These are phyloP conservation scores for Macquaria australasica DNA, from an alignment of 2,113 vertebrate species.

Conservation along the genomic window DNA sequence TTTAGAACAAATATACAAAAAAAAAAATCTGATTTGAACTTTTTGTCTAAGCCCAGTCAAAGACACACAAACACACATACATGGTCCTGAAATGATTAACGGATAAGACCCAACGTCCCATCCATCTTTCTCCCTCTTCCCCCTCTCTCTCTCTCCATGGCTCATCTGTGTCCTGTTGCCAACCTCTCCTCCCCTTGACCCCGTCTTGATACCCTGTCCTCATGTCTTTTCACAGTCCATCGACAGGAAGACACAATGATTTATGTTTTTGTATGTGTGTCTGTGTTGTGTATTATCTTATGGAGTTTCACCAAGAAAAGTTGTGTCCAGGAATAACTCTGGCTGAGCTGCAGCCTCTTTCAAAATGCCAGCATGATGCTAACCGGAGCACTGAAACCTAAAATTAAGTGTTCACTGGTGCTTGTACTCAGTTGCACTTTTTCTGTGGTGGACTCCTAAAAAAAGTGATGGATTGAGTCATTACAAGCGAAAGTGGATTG, in stretches of 20 bases:
- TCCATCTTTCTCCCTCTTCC: slow-evolving; percentile 59
- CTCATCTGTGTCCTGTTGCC: slow-evolving; percentile 53
- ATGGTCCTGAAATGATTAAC: slow-evolving; percentile 57
- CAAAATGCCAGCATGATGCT: slow-evolving; percentile 32
- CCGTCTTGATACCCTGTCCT: slow-evolving; percentile 31
- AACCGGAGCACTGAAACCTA: slow-evolving; percentile 41
- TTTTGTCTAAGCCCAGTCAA: background rate
- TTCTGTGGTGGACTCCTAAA: background rate
- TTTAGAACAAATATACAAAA: background rate
- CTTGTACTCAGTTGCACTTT: slow-evolving; percentile 12
- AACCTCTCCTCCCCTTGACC: slow-evolving; percentile 66
- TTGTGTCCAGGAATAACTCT: slow-evolving; percentile 28
- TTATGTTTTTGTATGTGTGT: slow-evolving; percentile 27
- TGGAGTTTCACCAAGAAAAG: slow-evolving; percentile 9
- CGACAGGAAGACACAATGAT: slow-evolving; percentile 55
- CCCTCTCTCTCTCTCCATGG: slow-evolving; percentile 40
- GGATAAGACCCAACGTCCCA: slow-evolving; percentile 32
- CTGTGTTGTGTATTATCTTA: slow-evolving; percentile 5
- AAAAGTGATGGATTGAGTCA: slow-evolving; percentile 15
- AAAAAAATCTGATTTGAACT: background rate
- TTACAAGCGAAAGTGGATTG: background rate
- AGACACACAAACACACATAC: slow-evolving; percentile 23
- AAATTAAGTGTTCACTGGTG: slow-evolving; percentile 16
- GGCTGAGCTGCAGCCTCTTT: slow-evolving; percentile 17
- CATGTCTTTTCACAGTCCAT: slow-evolving; percentile 53